Evolutionary conservation across 2,113 vertebrate genomes (phyloP).

Genomic region (Microtus montanus): DNA sequence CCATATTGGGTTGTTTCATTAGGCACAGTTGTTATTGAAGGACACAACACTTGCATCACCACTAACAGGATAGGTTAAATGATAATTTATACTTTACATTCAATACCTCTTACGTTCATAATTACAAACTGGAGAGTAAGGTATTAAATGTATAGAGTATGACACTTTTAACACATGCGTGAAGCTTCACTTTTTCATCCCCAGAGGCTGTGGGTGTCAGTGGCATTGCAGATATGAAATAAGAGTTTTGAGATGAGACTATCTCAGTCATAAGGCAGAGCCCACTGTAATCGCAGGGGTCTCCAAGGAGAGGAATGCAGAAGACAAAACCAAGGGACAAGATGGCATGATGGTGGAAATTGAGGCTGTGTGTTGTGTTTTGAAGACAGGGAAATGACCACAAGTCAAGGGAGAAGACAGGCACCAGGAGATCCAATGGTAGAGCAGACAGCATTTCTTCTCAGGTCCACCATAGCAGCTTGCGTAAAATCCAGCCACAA

Average conservation of each 20-base stretch:
- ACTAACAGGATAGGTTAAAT: constrained; percentile 55
- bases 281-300: background rate
- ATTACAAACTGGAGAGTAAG: background rate
- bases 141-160: background rate
- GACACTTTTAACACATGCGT: background rate
- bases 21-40: background rate
- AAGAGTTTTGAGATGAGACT: background rate
- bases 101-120: constrained; percentile 57
- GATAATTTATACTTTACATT: constrained; percentile 71
- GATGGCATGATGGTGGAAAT: background rate
- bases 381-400: background rate
- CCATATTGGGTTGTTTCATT: too few relatives aligned
- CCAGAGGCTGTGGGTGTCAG: background rate
- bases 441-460: background rate
- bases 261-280: background rate
- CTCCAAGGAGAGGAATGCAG: fast-evolving
- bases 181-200: background rate
- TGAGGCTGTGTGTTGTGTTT: background rate
- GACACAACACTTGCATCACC: constrained; percentile 23
- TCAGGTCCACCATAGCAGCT: background rate
- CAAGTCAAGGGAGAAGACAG: background rate
- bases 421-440: fast-evolving
- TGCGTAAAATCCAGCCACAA: background rate
- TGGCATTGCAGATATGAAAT: background rate
- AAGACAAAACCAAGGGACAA: background rate